These are phyloP conservation scores for Parnassius orleans DNA, from an alignment of 2,888 invertebrate genomes.

Conservation along the genomic window DNA sequence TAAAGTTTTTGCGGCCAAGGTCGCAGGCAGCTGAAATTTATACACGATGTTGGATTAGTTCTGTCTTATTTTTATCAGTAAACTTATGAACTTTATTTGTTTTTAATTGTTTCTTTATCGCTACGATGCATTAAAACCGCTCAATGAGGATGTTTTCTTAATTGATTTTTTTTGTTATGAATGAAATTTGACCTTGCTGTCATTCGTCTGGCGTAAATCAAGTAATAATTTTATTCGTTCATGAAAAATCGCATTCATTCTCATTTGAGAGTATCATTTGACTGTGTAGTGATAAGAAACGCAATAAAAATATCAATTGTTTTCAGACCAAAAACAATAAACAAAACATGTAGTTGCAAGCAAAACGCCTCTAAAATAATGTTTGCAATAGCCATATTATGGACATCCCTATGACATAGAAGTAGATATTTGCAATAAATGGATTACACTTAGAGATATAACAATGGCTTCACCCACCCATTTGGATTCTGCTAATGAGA, in stretches of 20 bases:
- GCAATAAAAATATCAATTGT: constrained; percentile 29
- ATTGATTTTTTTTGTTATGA: constrained; percentile 20
- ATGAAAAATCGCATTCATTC: background rate
- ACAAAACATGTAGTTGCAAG: constrained; percentile 64
- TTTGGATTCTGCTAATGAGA: constrained; percentile 28
- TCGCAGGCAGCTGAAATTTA: constrained; percentile 19
- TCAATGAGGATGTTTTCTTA: constrained; percentile 18
- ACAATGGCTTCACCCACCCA: constrained; percentile 52
- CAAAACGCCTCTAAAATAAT: constrained; percentile 45
- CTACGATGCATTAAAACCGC: constrained; percentile 12
- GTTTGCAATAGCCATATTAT: constrained; percentile 55
- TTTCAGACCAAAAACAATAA: constrained; percentile 49
- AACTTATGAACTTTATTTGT: constrained; percentile 22
- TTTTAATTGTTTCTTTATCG: constrained; percentile 23
- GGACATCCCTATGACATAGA: constrained; percentile 55
- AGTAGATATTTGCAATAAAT: constrained; percentile 53
- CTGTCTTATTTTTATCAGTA: constrained; percentile 21
- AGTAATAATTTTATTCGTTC: constrained; percentile 7
- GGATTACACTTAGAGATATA: constrained; percentile 60
- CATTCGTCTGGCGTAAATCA: constrained; percentile 24
- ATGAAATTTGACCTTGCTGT: constrained; percentile 27
- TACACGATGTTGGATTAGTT: constrained; percentile 11
- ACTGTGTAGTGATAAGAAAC: background rate
- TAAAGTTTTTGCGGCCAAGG: constrained; percentile 17
- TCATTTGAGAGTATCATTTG: background rate